phyloP scores from a whole-genome alignment of 2,888 invertebrate genomes.

The Eustalomyia histrio region DNA sequence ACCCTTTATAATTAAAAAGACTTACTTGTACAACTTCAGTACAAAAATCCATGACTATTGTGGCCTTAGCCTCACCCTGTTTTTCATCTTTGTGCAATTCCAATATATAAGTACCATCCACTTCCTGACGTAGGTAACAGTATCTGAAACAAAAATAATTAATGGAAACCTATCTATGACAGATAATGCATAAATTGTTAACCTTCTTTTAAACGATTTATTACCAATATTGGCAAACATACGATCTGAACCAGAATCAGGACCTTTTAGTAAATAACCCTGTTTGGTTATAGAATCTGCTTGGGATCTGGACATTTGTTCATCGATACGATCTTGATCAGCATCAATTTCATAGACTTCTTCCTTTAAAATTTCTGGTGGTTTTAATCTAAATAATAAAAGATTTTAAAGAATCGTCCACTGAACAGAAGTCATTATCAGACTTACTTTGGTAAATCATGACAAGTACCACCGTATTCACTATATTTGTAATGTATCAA shows the following conservation, averaged over 20 bases:
- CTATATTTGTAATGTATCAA: conserved; percentile 95
- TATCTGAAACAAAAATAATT: conserved; percentile 80
- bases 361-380: conserved; percentile 84
- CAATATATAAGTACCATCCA: conserved; percentile 93
- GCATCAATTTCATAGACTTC: conserved; percentile 95
- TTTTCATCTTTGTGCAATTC: conserved; percentile 96
- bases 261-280: conserved; percentile 94
- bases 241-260: conserved; percentile 92
- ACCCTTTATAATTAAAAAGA: conserved; percentile 19
- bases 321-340: conserved; percentile 89
- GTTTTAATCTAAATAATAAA: conserved; percentile 76
- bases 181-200: not conserved
- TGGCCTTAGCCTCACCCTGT: conserved; percentile 93
- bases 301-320: conserved; percentile 83
- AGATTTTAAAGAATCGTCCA: not conserved
- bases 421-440: not conserved
- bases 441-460: conserved; percentile 89
- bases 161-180: not conserved
- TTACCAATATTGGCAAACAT: conserved; percentile 95
- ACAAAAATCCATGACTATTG: conserved; percentile 96
- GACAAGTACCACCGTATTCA: conserved; percentile 91
- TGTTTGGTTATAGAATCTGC: conserved; percentile 91
- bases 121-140: conserved; percentile 93
- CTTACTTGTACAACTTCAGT: conserved; percentile 90
- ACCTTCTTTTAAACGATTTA: conserved; percentile 92